These are phyloP conservation scores for Pseudococcus viburni DNA, from an alignment of 2,888 invertebrate species.

Conservation along the genomic window DNA sequence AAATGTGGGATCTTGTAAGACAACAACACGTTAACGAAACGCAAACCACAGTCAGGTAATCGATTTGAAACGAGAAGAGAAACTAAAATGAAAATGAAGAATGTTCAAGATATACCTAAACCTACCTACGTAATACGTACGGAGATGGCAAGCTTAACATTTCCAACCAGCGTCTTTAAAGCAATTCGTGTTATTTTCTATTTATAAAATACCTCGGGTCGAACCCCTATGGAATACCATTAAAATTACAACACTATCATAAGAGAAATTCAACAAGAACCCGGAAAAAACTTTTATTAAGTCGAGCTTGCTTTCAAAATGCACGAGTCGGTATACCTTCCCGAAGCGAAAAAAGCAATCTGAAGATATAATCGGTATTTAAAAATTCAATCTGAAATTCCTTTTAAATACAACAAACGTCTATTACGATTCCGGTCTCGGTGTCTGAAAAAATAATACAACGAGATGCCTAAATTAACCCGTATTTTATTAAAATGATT, in stretches of 20 bases:
- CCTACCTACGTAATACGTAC: neutral
- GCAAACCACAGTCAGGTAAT: slow-evolving; percentile 10
- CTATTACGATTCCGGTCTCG: neutral
- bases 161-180: neutral
- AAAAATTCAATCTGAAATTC: slow-evolving; percentile 33
- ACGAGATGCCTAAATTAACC: neutral
- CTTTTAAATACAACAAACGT: neutral
- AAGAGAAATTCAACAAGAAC: slow-evolving; percentile 15
- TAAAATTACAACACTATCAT: slow-evolving; percentile 31
- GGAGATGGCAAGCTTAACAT: neutral
- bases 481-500: neutral
- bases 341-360: slow-evolving; percentile 29
- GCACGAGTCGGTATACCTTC: neutral
- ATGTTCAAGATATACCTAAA: neutral
- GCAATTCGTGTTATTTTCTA: slow-evolving; percentile 29
- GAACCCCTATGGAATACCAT: slow-evolving; percentile 28
- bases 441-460: neutral
- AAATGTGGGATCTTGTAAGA: neutral
- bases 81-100: neutral
- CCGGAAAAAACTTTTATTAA: slow-evolving; percentile 37
- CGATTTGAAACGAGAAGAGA: neutral
- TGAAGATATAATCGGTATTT: slow-evolving; percentile 20
- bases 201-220: slow-evolving; percentile 28
- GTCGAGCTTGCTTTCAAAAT: neutral
- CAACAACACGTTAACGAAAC: neutral